Conservation (phyloP, 2,888 invertebrate species). For the Xanthorhoe spadicearia region DNA sequence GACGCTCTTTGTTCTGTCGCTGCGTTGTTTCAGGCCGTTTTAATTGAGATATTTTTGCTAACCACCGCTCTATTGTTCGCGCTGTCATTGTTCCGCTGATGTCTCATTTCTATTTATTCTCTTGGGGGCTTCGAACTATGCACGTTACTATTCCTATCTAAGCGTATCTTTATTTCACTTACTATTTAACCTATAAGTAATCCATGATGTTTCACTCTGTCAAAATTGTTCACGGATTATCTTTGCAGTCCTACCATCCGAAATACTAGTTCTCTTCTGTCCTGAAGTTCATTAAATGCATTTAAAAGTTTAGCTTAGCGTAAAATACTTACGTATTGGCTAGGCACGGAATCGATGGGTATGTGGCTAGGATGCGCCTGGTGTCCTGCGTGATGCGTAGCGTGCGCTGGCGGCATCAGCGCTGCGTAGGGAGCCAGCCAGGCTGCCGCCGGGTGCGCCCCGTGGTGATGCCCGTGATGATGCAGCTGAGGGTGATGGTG, state of each 20-base stretch:
- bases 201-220: background rate
- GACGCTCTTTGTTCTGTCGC: conserved; percentile 52
- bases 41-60: conserved; percentile 47
- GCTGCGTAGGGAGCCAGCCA: conserved; percentile 80
- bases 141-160: conserved; percentile 22
- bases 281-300: background rate
- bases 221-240: background rate
- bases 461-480: conserved; percentile 63
- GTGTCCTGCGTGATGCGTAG: conserved; percentile 69
- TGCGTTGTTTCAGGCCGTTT: conserved; percentile 45
- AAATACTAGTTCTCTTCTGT: background rate
- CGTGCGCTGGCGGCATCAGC: conserved; percentile 73
- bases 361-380: conserved; percentile 74
- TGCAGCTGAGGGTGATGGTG: conserved; percentile 78
- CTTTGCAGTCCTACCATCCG: background rate
- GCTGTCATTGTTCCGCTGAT: conserved; percentile 33
- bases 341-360: conserved; percentile 80
- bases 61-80: conserved; percentile 45
- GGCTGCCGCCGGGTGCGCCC: conserved; percentile 72
- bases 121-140: conserved; percentile 28
- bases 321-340: conserved; percentile 76
- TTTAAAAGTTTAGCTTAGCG: background rate
- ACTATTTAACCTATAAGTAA: background rate
- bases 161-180: conserved; percentile 10
- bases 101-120: conserved; percentile 39